Percentiles rank a stretch among this genome's conserved stretches.
phyloP scores from a whole-genome alignment of 2,797 vertebrate genomes.

The Erithacus rubecula region DNA sequence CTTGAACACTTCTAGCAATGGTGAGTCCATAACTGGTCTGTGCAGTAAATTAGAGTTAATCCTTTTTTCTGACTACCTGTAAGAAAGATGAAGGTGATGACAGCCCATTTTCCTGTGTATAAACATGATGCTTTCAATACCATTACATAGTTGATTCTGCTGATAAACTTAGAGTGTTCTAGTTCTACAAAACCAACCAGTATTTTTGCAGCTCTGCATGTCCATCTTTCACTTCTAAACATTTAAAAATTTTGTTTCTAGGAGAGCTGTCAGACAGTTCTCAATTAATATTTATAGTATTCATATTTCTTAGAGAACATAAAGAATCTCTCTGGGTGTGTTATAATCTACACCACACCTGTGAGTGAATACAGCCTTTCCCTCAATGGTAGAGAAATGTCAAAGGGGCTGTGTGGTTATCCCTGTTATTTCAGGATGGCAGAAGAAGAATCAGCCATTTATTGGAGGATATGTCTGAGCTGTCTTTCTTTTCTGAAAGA shows the following conservation, averaged over 20 bases:
- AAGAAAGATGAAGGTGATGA: not conserved
- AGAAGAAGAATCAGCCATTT: not conserved
- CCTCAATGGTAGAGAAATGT: fast-evolving
- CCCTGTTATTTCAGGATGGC: not conserved
- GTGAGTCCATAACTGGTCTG: not conserved
- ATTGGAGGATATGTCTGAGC: not conserved
- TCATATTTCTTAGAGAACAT: not conserved
- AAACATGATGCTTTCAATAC: not conserved
- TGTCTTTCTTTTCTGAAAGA: too few relatives aligned
- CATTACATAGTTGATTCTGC: not conserved
- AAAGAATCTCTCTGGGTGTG: not conserved
- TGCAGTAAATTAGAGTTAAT: not conserved
- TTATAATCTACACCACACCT: not conserved
- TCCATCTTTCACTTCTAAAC: not conserved
- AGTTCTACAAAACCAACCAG: not conserved
- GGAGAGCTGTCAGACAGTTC: not conserved
- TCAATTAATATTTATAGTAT: not conserved
- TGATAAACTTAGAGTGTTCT: not conserved
- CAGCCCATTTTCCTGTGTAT: not conserved
- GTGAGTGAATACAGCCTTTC: not conserved
- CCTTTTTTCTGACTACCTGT: not conserved
- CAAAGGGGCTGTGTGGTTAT: fast-evolving
- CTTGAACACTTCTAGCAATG: too few relatives aligned
- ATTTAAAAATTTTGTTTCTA: not conserved
- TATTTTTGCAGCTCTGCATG: not conserved